Evolutionary conservation across 2,888 invertebrate species (phyloP).

Genomic region (Volucella inflata): DNA sequence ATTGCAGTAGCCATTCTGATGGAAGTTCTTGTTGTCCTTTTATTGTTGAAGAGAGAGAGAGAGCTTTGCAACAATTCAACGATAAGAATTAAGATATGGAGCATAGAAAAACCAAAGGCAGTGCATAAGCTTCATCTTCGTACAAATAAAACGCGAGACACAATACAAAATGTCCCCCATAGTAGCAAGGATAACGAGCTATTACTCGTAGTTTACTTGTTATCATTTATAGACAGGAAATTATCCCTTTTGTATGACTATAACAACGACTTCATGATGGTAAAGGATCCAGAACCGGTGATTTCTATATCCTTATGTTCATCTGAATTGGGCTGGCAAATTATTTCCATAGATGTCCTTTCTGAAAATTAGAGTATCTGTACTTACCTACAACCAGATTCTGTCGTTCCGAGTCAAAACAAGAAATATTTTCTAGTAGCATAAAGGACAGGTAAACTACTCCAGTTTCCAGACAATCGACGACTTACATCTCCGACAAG

Average conservation of each 20-base stretch:
- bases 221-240: slow-evolving; percentile 40
- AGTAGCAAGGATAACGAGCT: slow-evolving; percentile 60
- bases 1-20: not conserved
- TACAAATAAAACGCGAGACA: slow-evolving; percentile 57
- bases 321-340: slow-evolving; percentile 57
- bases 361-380: slow-evolving; percentile 40
- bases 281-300: slow-evolving; percentile 32
- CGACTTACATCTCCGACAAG: slow-evolving; percentile 46
- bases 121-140: slow-evolving; percentile 1
- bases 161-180: slow-evolving; percentile 4
- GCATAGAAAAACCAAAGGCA: not conserved
- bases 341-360: slow-evolving; percentile 61
- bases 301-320: slow-evolving; percentile 51
- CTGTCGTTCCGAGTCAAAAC: slow-evolving; percentile 20
- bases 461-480: slow-evolving; percentile 46
- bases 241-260: slow-evolving; percentile 43
- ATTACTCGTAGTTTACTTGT: not conserved
- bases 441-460: slow-evolving; percentile 33
- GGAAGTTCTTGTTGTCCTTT: not conserved
- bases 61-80: slow-evolving; percentile 6
- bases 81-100: not conserved
- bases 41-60: not conserved
- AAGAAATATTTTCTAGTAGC: slow-evolving; percentile 16
- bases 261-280: slow-evolving; percentile 27
- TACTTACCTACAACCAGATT: slow-evolving; percentile 6